Conservation (phyloP, 2,113 vertebrate species). For the Sinosuthora webbiana region DNA sequence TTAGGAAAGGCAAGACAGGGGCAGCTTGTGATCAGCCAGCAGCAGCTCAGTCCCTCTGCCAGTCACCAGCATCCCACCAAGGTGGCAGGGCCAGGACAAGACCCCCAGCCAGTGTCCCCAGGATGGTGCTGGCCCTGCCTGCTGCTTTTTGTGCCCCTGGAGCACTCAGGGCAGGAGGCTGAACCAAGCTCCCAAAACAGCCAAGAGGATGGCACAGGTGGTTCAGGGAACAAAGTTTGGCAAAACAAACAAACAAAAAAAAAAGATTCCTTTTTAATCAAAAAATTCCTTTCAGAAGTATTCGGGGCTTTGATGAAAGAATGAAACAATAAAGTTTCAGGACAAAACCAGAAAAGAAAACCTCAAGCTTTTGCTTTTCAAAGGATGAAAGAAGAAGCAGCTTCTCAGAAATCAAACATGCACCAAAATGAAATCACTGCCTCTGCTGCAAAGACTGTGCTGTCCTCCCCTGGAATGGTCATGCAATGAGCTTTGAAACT, state of each 20-base stretch:
- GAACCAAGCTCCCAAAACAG: not conserved
- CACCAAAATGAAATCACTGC: not conserved
- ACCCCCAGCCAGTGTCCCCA: not conserved
- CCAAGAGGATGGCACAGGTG: not conserved
- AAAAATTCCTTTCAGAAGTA: slow-evolving; percentile 42
- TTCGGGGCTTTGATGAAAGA: not conserved
- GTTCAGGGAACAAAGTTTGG: not conserved
- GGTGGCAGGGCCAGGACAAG: not conserved
- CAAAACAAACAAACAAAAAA: not conserved
- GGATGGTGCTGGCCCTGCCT: not conserved
- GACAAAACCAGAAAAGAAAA: not conserved
- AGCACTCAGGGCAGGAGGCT: not conserved
- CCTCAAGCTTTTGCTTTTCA: not conserved
- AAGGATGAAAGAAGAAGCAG: not conserved
- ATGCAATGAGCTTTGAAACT: not conserved
- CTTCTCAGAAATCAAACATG: not conserved
- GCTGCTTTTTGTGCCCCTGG: not conserved
- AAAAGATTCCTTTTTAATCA: not conserved
- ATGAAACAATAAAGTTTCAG: not conserved
- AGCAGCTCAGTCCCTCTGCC: not conserved
- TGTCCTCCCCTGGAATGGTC: not conserved
- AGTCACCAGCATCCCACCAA: not conserved
- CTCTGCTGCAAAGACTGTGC: not conserved
- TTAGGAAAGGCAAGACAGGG: not conserved
- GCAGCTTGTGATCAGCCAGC: not conserved